Evolutionary conservation across 2,797 vertebrate genomes (phyloP), one percentile per base, ranked within the genome.

Genomic region (Caiman crocodilus): DNA sequence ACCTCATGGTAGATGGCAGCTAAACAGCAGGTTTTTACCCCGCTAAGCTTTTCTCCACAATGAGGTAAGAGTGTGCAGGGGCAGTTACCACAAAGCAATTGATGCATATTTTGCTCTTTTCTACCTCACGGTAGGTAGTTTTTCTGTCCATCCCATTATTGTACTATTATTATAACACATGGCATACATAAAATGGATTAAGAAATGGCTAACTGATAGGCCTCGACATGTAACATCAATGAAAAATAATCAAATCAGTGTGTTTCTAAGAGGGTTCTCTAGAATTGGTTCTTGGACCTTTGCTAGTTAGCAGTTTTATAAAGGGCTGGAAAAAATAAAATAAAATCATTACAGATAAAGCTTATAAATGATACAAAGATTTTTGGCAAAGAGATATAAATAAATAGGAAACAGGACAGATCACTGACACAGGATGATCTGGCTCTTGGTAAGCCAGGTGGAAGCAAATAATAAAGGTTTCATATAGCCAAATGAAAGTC

Each of bases 231-330:
- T 79, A 93, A 88, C 42, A 50, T 50, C 42, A 50, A 65, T 85
- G 75, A 87, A 78, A 50, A 50, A 2, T 18, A 61, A 42, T 58
- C n/a, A 64, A 91, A 64, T n/a, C 80, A 42, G 28, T 50, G 69
- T 86, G 87, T 92, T 50, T 94, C 94, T 87, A 35, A 60, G 89
- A 93, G 95, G 30, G 91, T 92, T 95, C 79, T 64, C n/a, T 74
- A 82, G 78, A 76, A 84, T 78, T 85, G 90, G 63, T 88, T 81
- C 79, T 86, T 93, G 91, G 93, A 85, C 79, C 95, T 61, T 74
- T 25, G 79, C 42, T 1, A 1, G 59, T 10, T 60, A 90, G 77
- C 64, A 30, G 82, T 91, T 92, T 85, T 89, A 91, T 85, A 87
- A 90, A 88, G 95, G 94, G 95, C 69, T 94, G 90, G 32, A 71